Base-by-base conservation (phyloP, 2,888 invertebrate species). In the Himalopsyche kuldschensis region DNA sequence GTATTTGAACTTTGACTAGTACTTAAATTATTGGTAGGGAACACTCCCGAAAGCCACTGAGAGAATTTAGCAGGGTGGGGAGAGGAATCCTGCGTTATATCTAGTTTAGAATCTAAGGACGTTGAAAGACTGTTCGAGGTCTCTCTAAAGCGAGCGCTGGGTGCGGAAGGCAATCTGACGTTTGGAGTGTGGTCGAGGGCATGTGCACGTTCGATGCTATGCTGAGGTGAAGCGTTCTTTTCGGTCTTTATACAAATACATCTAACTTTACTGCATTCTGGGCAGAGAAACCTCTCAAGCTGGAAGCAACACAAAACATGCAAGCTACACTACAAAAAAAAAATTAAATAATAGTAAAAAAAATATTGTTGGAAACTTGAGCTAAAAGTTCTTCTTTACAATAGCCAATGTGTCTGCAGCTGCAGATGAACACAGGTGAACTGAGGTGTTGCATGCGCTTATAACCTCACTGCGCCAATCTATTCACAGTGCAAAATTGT, bases 251-350 rank as follows among this genome's bases (percentile, higher is more conserved):
- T 90, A 90, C 94, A 94, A 90, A 91, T 90, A 90, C 94, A 94
- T 90, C 94, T 94, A 90, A 94, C 92, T 90, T 92, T 93, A 91
- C 93, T 93, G 93, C 94, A 94, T 88, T 93, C 93, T 90, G 93
- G 93, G 93, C 94, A 94, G 92, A 94, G 93, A 93, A 94, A 94
- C 91, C 93, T 94, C 93, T 94, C 94, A 93, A 94, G 93, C 94
- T 94, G 93, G 89, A 93, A 93, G 93, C 93, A 93, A 91, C 92
- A 92, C 88, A 92, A 92, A 89, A 90, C 93, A 92, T 92, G 92
- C 92, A 90, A 90, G 87, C 87, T 87, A 88, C 86, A 84, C 85
- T 82, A 88, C 89, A 88, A 89, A 88, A 82, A 82, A 76, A 78
- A 78, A 78, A 69, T 48, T 32, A 77, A 47, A 81, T 31, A 48